Evolutionary conservation across 2,888 invertebrate species (phyloP), one percentile per base, ranked within the genome.

Genomic region (Labia minor): DNA sequence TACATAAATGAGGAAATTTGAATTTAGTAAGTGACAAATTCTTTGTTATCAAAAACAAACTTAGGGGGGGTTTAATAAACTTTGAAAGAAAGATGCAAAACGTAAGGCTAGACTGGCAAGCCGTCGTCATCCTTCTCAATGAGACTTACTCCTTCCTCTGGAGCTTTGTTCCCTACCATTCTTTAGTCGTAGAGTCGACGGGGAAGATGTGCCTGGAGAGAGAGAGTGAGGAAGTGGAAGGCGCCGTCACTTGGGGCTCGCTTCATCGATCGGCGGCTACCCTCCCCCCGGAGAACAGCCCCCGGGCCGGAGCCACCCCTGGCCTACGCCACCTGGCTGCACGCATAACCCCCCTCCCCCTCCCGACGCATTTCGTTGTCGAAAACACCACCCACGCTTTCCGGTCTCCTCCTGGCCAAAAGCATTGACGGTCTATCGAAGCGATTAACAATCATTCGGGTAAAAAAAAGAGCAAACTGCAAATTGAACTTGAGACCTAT

Each of bases 211-310:
- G 49, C 3, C 49, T n/a, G n/a, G n/a, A 49, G n/a, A 49, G 3
- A 49, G n/a, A 49, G 49, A 14, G 14, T 8, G 49, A 49, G 49
- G 49, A 49, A 49, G 16, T 3, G 49, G 49, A 49, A 49, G 49
- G 49, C 49, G 49, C 49, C 49, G 49, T 14, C 49, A 49, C 49
- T 49, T 49, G 49, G 49, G 49, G 49, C 49, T 49, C 49, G 49
- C 49, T 49, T 49, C 49, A 49, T 49, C 49, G 49, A 49, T 49
- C 49, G 49, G 49, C 14, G 4, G 49, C 6, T 6, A 26, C 49
- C 49, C 49, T 49, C 49, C 49, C 49, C 49, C 49, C 49, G 14
- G 49, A 49, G 49, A 26, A 49, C 49, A 49, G 49, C 49, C 49
- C 49, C 49, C n/a, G 49, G 49, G 49, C 49, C n/a, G 49, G 14